Conservation (phyloP, 2,888 invertebrate species). For the Agrotis clavis region DNA sequence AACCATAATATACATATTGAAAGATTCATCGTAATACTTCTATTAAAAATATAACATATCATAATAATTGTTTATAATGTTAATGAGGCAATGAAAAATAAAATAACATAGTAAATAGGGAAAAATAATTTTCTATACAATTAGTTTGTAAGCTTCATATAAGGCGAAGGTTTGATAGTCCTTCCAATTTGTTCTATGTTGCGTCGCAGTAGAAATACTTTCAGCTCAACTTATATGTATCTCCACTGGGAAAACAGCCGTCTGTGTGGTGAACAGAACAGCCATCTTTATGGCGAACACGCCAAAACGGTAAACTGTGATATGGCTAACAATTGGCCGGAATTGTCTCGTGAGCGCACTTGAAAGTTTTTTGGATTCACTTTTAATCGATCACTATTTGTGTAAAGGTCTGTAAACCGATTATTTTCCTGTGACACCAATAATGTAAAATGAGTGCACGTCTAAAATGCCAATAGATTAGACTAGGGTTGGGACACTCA, state of each 20-base stretch:
- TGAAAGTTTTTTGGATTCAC: constrained; percentile 18
- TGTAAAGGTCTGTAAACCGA: constrained; percentile 29
- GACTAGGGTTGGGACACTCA: background rate
- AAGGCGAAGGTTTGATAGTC: constrained; percentile 43
- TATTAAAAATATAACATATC: constrained; percentile 47
- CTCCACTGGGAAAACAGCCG: constrained; percentile 49
- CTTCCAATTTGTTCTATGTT: constrained; percentile 65
- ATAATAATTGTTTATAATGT: constrained; percentile 52
- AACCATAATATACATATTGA: background rate
- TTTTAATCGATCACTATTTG: constrained; percentile 28
- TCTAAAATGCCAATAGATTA: background rate
- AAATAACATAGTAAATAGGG: constrained; percentile 33
- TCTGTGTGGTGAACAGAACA: constrained; percentile 57
- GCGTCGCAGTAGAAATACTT: constrained; percentile 65
- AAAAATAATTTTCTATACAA: constrained; percentile 30
- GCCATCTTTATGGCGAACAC: constrained; percentile 28
- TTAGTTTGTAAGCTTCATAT: constrained; percentile 40
- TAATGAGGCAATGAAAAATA: constrained; percentile 53
- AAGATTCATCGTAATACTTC: constrained; percentile 58
- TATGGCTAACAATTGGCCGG: constrained; percentile 23
- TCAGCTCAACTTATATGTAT: constrained; percentile 57
- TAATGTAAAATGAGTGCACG: background rate
- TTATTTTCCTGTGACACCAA: constrained; percentile 6
- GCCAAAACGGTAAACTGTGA: constrained; percentile 34
- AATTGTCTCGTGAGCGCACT: constrained; percentile 43